These are phyloP conservation scores for Cynoglossus semilaevis DNA, from an alignment of 2,113 vertebrate species.

Conservation along the genomic window DNA sequence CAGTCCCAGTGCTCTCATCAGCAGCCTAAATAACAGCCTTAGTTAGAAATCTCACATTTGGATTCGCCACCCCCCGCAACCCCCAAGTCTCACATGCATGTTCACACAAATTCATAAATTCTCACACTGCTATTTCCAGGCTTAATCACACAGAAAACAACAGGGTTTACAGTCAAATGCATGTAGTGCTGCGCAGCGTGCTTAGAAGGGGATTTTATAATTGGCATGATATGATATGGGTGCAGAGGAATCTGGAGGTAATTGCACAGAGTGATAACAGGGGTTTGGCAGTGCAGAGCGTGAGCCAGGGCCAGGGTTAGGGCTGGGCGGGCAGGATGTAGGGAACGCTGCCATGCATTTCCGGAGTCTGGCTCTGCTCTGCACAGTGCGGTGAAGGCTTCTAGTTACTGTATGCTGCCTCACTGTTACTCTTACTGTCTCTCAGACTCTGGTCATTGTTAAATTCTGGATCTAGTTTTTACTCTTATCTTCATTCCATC, in stretches of 20 bases:
- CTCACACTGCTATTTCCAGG: slow-evolving; percentile 10
- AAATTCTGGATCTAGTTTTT: slow-evolving; percentile 23
- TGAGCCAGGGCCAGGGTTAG: slow-evolving; percentile 58
- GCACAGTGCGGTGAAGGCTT: slow-evolving; percentile 47
- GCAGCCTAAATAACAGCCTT: too few relatives aligned
- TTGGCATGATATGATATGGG: slow-evolving; percentile 53
- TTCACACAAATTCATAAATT: slow-evolving; percentile 5
- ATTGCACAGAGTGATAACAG: slow-evolving; percentile 71
- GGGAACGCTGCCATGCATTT: slow-evolving; percentile 75
- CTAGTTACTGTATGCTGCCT: slow-evolving; percentile 46
- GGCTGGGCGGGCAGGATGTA: slow-evolving; percentile 73
- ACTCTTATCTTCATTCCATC: slow-evolving; percentile 24
- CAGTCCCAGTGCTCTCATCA: too few relatives aligned
- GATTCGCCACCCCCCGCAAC: too few relatives aligned
- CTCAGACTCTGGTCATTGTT: slow-evolving; percentile 32
- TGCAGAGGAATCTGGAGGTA: slow-evolving; percentile 65
- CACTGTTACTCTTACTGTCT: slow-evolving; percentile 14
- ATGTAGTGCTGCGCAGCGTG: slow-evolving; percentile 37
- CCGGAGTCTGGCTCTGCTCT: slow-evolving; percentile 67
- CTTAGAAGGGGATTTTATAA: slow-evolving; percentile 47
- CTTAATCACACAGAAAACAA: slow-evolving; percentile 13
- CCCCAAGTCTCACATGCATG: neutral
- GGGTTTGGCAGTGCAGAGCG: slow-evolving; percentile 61
- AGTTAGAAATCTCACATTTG: too few relatives aligned
- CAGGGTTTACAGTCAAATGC: slow-evolving; percentile 32